Percentiles rank a stretch among this genome's conserved stretches.
phyloP scores from a whole-genome alignment of 2,888 invertebrate species.

The Hecatera dysodea region DNA sequence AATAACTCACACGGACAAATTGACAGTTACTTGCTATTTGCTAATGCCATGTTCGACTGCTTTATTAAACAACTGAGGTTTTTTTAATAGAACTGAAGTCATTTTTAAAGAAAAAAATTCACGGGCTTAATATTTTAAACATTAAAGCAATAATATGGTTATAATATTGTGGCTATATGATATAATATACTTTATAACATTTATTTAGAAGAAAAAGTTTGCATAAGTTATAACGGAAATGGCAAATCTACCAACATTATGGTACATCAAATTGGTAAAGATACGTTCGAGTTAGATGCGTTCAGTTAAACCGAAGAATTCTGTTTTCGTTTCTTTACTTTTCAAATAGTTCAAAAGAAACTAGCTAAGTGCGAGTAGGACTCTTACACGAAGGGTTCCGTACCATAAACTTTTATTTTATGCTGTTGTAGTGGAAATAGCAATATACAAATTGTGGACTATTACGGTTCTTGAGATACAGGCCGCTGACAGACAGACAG shows the following conservation, averaged over 20 bases:
- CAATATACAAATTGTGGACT: too few relatives aligned
- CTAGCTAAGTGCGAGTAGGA: too few relatives aligned
- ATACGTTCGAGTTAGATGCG: slow-evolving; percentile 19
- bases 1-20: slow-evolving; percentile 68
- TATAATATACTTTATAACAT: neutral
- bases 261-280: neutral
- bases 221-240: slow-evolving; percentile 21
- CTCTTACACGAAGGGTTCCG: too few relatives aligned
- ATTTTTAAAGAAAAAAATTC: neutral
- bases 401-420: too few relatives aligned
- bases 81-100: neutral
- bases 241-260: slow-evolving; percentile 26
- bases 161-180: neutral
- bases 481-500: too few relatives aligned
- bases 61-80: slow-evolving; percentile 25
- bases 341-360: too few relatives aligned
- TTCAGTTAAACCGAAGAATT: slow-evolving; percentile 15
- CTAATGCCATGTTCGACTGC: slow-evolving; percentile 23
- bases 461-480: too few relatives aligned
- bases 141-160: neutral
- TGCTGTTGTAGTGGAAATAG: too few relatives aligned
- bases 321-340: too few relatives aligned
- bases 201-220: neutral
- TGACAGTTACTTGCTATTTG: slow-evolving; percentile 57
- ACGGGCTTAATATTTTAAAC: neutral